phyloP scores from a whole-genome alignment of 35 echinoderm and acorn worm species.

The Apostichopus japonicus region DNA sequence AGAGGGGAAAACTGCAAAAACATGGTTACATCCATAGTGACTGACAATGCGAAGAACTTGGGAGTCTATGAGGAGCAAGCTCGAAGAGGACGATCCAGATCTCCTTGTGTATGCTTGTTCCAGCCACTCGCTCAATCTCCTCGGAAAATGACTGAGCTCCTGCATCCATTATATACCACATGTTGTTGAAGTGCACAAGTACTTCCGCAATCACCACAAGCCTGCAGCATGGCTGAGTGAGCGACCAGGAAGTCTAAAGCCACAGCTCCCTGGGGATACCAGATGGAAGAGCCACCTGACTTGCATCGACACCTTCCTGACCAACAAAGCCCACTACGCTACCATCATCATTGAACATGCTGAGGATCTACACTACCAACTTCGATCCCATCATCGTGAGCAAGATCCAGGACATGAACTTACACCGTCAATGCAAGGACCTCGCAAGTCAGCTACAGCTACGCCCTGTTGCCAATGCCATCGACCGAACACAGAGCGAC shows the following conservation, averaged over 20 bases:
- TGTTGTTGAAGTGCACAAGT: constrained; percentile 46
- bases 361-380: not conserved
- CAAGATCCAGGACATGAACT: constrained; percentile 38
- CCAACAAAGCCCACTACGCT: not conserved
- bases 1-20: constrained; percentile 41
- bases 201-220: constrained; percentile 57
- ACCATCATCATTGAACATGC: constrained; percentile 40
- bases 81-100: constrained; percentile 59
- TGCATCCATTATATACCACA: constrained; percentile 25
- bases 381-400: not conserved
- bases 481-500: constrained; percentile 35
- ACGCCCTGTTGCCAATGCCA: constrained; percentile 18
- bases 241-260: constrained; percentile 14
- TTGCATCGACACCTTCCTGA: constrained; percentile 40
- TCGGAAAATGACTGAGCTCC: constrained; percentile 51
- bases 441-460: constrained; percentile 17
- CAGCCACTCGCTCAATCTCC: constrained; percentile 66
- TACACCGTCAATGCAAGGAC: not conserved
- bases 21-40: constrained; percentile 51
- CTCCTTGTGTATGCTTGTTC: constrained; percentile 64
- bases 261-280: constrained; percentile 58
- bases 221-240: constrained; percentile 15
- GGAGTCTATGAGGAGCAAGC: constrained; percentile 39
- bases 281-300: constrained; percentile 56
- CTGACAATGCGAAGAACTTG: constrained; percentile 65